A percentile compares a stretch with the other conserved stretches of the same genome.
Conservation (phyloP, 1,140 invertebrate genomes). For the Euura saliciscinereae region DNA sequence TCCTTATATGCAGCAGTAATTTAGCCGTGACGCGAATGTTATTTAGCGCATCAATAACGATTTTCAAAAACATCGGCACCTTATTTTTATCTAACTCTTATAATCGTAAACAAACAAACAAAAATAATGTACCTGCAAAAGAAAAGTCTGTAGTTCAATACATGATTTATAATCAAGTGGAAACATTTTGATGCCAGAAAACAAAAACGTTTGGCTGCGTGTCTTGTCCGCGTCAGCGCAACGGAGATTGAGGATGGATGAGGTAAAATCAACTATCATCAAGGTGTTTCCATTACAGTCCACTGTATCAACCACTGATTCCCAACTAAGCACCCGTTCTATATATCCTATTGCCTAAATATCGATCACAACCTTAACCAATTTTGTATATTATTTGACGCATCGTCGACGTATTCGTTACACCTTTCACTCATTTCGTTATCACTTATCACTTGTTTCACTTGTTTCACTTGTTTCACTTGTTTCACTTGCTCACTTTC, state of each 20-base stretch:
- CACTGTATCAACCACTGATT: constrained; percentile 16
- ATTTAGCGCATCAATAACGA: too few relatives aligned
- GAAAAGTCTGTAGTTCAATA: background rate
- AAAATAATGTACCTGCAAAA: background rate
- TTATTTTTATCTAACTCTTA: too few relatives aligned
- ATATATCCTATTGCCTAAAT: background rate
- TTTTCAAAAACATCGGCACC: too few relatives aligned
- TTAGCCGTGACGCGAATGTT: background rate
- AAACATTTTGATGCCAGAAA: constrained; percentile 58
- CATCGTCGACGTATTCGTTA: too few relatives aligned
- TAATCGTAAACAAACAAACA: background rate
- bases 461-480: too few relatives aligned
- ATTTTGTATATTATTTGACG: too few relatives aligned
- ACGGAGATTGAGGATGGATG: constrained; percentile 23
- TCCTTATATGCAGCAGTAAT: background rate
- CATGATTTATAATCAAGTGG: constrained; percentile 32
- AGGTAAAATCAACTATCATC: constrained; percentile 45
- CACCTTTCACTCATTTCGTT: background rate
- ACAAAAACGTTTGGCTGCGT: constrained; percentile 7
- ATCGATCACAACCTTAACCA: too few relatives aligned
- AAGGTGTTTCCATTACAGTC: constrained; percentile 57
- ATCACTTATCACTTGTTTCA: too few relatives aligned
- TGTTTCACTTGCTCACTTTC: background rate
- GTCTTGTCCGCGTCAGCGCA: constrained; percentile 18
- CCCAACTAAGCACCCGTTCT: constrained; percentile 11